phyloP scores from a whole-genome alignment of 1,140 invertebrate species.

The Propsilocerus akamusi region DNA sequence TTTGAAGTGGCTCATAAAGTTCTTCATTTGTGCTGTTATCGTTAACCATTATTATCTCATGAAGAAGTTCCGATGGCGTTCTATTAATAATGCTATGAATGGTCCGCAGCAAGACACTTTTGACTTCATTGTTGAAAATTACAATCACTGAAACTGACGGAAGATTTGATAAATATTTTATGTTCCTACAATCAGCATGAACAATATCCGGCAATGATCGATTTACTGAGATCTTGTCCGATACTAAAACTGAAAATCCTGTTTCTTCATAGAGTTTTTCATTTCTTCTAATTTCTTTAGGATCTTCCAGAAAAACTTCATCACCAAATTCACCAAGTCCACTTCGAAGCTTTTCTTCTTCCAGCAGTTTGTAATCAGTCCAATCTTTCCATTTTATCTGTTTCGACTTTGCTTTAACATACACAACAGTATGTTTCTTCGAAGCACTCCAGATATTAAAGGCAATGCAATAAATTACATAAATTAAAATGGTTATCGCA shows the following conservation, averaged over 20 bases:
- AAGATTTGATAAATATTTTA: not conserved
- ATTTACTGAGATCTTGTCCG: slow-evolving; percentile 50
- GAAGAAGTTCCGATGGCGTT: not conserved
- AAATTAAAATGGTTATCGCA: no score
- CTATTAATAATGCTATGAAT: not conserved
- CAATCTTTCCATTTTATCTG: no score
- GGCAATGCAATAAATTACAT: no score
- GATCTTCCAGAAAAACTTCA: slow-evolving; percentile 33
- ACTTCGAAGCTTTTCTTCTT: slow-evolving; percentile 31
- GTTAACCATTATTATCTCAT: not conserved
- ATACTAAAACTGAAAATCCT: slow-evolving; percentile 62
- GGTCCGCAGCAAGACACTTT: not conserved
- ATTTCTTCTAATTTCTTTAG: slow-evolving; percentile 24
- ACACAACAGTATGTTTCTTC: no score
- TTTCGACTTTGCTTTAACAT: no score
- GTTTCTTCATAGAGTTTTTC: slow-evolving; percentile 48
- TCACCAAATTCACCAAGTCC: slow-evolving; percentile 53
- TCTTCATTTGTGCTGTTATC: not conserved
- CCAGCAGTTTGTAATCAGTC: slow-evolving; percentile 45
- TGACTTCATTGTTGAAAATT: not conserved
- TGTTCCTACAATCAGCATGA: not conserved
- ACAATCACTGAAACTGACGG: not conserved
- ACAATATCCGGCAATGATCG: not conserved
- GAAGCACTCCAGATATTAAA: no score
- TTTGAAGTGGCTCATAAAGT: not conserved